Base-by-base conservation (phyloP, 2,797 vertebrate genomes). In the Mallotus villosus region DNA sequence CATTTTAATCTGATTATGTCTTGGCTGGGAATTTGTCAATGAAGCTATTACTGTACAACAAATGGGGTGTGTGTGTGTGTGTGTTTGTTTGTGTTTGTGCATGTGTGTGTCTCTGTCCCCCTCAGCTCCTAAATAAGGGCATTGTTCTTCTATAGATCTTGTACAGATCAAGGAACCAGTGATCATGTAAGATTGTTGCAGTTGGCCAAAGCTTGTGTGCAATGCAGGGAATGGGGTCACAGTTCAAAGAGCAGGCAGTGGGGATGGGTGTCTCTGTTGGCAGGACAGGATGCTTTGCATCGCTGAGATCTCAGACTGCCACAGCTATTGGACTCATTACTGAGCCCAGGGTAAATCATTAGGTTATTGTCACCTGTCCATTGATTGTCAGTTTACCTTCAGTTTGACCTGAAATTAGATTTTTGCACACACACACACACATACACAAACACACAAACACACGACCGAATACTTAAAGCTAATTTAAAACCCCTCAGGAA, bases 171-270 rank as follows among this genome's bases (percentile, higher is more conserved):
- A 53, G 25, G 57, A 67, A 62, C 53, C 46, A 21, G 27, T 34
- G 53, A 64, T 53, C 60, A n/a, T 4, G 14, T 58, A 37, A 67
- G 37, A 68, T 63, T 67, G 27, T 71, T 16, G 59, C 66, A 69
- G 73, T 53, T 66, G 61, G 3, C 61, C 32, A 61, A 49, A 37
- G 61, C 19, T 34, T 12, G 37, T 16, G 51, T 63, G 32, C 17
- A 32, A 29, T 53, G 34, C 51, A 63, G 49, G 58, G 27, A 69
- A 59, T 29, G 59, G 63, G 41, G 67, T n/a, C 29, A 6, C 41
- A 46, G 70, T 46, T 75, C 73, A 68, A 46, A 46, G 41, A 8
- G 14, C 65, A 32, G 21, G 3, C 21, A 46, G 41, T 25, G 32
- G 57, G 61, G 21, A n/a, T 6, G 22, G 49, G 57, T 51, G 4